Evolutionary conservation across 2,888 invertebrate genomes (phyloP), one percentile per base, ranked within the genome.

Genomic region (Napeogenes sylphis): DNA sequence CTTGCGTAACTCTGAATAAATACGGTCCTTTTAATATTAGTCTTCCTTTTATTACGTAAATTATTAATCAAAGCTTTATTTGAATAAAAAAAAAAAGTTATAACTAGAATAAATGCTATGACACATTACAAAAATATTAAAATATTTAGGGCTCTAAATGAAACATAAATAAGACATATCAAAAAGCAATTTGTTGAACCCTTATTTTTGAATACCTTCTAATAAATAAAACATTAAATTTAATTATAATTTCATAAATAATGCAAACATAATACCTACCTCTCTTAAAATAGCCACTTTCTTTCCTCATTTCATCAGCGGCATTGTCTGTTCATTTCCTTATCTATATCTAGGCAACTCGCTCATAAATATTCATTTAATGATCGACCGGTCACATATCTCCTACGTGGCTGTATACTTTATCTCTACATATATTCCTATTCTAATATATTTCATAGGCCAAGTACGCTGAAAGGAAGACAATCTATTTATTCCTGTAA

Each of bases 351-450:
- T 84, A 78, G 83, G 79, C n/a, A n/a, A n/a, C 80, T 75, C 75
- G 72, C 72, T 76, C 84, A 87, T 88, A 85, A 87, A 90, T 89
- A 88, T 89, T 88, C 85, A 89, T 88, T 81, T 72, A 72, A 68
- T 72, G 76, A 71, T 71, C 76, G 75, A 67, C 77, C 75, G 80
- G 74, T 78, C 78, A 76, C 76, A 73, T 71, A 76, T 71, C 69
- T 21, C 21, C 21, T 71, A 73, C 75, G 3, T 6, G 1, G 42
- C 8, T 10, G 8, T 2, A 42, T 12, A 38, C 38, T 38, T 10
- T 12, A 42, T 42, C 5, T 42, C 4, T 35, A 35, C 5, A 35
- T 35, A 35, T 35, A 35, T 21, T 21, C 21, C 21, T 21, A 21
- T 21, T 21, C 21, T 21, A 21, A 21, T 21, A 21, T 10, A 21